Conservation (phyloP, 2,888 invertebrate species). For the Crossocerus cetratus region DNA sequence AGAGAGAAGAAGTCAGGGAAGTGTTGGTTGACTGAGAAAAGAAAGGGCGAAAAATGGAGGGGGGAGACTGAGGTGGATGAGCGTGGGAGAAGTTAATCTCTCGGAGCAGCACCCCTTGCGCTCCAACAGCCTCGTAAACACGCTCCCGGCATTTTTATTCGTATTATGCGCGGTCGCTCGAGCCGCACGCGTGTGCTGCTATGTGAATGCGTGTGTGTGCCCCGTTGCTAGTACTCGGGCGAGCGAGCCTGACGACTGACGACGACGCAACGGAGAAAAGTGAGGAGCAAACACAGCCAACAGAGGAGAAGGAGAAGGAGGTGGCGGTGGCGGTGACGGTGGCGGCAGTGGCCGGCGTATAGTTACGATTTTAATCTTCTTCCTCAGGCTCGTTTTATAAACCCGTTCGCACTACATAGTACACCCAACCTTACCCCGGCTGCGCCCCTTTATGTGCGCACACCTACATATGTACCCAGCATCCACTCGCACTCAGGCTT, state of each 20-base stretch:
- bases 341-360: constrained; percentile 22
- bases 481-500: neutral
- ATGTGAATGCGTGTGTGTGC: neutral
- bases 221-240: no score
- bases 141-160: constrained; percentile 53
- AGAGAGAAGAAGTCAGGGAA: constrained; percentile 9
- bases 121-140: constrained; percentile 43
- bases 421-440: constrained; percentile 2
- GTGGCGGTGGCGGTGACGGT: no score
- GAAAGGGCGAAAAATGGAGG: neutral
- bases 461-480: neutral
- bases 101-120: constrained; percentile 14
- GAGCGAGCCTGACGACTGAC: no score
- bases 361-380: constrained; percentile 49
- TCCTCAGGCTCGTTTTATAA: constrained; percentile 36
- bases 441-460: neutral
- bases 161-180: constrained; percentile 50
- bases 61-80: constrained; percentile 4
- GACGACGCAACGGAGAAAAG: neutral
- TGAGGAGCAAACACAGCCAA: neutral
- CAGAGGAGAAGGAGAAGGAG: neutral
- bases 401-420: constrained; percentile 17
- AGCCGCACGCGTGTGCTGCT: constrained; percentile 2
- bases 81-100: constrained; percentile 20
- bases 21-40: constrained; percentile 7